Conservation (phyloP, 1,140 invertebrate species). For the Trachelipus rathkii region DNA sequence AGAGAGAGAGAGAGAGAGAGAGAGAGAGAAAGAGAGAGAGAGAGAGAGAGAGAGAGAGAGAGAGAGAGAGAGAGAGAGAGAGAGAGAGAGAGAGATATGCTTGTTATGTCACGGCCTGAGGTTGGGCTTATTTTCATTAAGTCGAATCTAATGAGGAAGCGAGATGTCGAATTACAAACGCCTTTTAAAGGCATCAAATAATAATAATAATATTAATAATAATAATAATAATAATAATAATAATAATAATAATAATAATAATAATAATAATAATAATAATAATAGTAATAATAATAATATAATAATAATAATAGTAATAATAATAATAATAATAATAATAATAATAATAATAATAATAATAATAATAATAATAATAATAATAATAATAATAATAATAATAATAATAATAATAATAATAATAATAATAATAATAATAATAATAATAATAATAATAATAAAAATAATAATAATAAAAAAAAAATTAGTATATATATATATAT, state of each 20-base stretch:
- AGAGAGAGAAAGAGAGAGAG: conserved; percentile 3
- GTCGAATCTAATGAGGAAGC: not conserved
- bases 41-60: conserved; percentile 11
- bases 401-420: too few species aligned
- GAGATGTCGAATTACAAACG: not conserved
- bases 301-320: conserved; percentile 2
- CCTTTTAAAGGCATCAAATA: not conserved
- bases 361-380: too few species aligned
- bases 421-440: too few species aligned
- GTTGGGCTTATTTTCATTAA: not conserved
- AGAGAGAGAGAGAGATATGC: not conserved
- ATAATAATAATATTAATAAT: not conserved
- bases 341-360: too few species aligned
- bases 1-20: conserved; percentile 13
- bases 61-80: conserved; percentile 11
- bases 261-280: too few species aligned
- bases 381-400: too few species aligned
- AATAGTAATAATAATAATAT: not conserved
- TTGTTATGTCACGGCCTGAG: not conserved
- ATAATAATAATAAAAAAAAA: too few species aligned
- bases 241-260: too few species aligned
- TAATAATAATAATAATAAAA: too few species aligned
- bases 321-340: not conserved
- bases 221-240: not conserved
- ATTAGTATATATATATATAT: too few species aligned